A percentile compares a stretch with the other conserved stretches of the same genome.
Evolutionary conservation across 2,113 vertebrate species (phyloP).

Genomic region (Pluvianellus socialis): DNA sequence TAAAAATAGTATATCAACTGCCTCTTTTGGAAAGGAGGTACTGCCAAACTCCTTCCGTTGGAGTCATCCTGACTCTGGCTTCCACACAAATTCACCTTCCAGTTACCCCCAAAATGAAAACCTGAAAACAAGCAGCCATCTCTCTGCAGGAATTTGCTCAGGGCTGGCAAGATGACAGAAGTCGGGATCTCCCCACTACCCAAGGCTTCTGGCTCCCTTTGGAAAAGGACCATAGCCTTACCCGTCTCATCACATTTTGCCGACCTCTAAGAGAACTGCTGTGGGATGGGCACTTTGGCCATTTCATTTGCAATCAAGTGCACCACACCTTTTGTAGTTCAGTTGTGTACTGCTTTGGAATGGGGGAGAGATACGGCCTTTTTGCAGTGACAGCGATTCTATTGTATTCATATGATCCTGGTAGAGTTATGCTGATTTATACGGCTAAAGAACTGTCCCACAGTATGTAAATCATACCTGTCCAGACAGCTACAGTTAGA

Average conservation of each 20-base stretch:
- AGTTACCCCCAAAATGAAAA: neutral
- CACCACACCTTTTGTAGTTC: neutral
- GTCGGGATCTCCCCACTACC: neutral
- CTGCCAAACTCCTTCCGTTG: neutral
- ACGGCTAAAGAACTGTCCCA: neutral
- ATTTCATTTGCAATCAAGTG: neutral
- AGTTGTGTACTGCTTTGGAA: rapidly evolving
- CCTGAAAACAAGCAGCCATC: neutral
- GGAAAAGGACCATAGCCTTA: neutral
- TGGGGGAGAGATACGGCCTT: rapidly evolving
- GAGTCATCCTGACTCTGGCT: neutral
- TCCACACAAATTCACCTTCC: neutral
- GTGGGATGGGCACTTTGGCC: neutral
- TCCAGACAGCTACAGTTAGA: neutral
- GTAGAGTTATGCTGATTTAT: neutral
- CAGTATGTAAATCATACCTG: neutral
- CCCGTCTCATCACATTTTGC: rapidly evolving
- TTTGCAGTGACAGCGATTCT: neutral
- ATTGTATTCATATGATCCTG: neutral
- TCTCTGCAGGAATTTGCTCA: neutral
- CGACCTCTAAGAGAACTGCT: neutral
- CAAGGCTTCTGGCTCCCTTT: neutral
- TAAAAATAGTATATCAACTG: neutral
- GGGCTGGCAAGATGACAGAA: neutral
- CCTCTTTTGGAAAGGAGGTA: neutral